These are phyloP conservation scores for Adrianichthys oophorus DNA, from an alignment of 2,797 vertebrate genomes.

Conservation along the genomic window DNA sequence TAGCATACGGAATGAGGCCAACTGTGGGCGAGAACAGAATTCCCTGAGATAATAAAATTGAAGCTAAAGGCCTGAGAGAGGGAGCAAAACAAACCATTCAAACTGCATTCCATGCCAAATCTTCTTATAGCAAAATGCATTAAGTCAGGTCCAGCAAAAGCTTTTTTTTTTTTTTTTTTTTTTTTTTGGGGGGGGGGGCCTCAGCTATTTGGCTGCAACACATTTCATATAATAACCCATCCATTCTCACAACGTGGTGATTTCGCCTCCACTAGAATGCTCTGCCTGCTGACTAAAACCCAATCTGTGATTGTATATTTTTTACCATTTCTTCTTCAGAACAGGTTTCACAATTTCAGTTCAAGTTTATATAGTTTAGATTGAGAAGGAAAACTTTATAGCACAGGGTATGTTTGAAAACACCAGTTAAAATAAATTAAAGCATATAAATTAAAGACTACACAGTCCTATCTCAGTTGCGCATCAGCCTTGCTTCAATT, in stretches of 20 bases:
- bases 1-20: conserved; percentile 54
- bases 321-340: not conserved
- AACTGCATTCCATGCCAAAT: conserved; percentile 54
- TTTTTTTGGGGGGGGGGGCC: not conserved
- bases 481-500: too few relatives aligned
- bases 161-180: conserved; percentile 12
- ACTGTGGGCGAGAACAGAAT: conserved; percentile 41
- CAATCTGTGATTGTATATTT: not conserved
- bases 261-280: conserved; percentile 15
- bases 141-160: conserved; percentile 41
- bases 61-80: conserved; percentile 39
- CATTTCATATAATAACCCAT: conserved; percentile 44
- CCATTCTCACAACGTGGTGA: conserved; percentile 15
- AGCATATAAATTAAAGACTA: too few relatives aligned
- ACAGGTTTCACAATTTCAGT: not conserved
- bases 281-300: conserved; percentile 10
- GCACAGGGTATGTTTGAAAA: too few relatives aligned
- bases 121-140: conserved; percentile 53
- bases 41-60: conserved; percentile 55
- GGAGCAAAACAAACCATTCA: conserved; percentile 53
- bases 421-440: too few relatives aligned
- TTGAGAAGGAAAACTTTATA: too few relatives aligned
- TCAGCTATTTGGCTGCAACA: conserved; percentile 31
- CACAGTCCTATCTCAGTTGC: too few relatives aligned
- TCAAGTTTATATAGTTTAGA: too few relatives aligned